phyloP scores from a whole-genome alignment of 2,113 vertebrate species.

The Phyllopteryx taeniolatus region DNA sequence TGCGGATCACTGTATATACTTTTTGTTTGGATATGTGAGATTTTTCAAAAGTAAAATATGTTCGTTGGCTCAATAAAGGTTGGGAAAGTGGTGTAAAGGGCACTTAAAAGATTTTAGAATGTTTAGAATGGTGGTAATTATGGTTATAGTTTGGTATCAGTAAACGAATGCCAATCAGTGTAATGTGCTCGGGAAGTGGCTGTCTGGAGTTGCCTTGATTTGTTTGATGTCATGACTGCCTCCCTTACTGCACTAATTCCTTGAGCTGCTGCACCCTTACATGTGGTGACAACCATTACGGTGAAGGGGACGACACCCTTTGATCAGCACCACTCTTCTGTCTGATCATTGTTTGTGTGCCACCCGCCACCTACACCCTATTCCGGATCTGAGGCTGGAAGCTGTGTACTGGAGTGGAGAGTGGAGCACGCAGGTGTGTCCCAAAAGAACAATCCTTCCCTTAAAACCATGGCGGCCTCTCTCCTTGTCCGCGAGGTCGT shows the following conservation, averaged over 20 bases:
- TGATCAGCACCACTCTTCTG: constrained; percentile 44
- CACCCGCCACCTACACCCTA: constrained; percentile 29
- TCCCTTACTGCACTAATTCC: constrained; percentile 59
- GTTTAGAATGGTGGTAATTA: neutral
- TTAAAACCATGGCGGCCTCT: constrained; percentile 49
- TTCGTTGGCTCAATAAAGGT: neutral
- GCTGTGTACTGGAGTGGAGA: constrained; percentile 39
- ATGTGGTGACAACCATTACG: neutral
- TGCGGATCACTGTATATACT: too few species aligned
- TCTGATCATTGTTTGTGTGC: constrained; percentile 62
- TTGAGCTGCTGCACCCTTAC: constrained; percentile 49
- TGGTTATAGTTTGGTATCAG: neutral
- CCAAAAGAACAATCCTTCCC: constrained; percentile 48
- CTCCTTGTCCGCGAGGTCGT: constrained; percentile 49
- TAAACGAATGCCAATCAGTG: neutral
- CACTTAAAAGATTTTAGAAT: neutral
- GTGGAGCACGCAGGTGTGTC: constrained; percentile 58
- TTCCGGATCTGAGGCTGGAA: constrained; percentile 24
- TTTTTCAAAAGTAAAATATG: too few species aligned
- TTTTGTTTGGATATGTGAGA: too few species aligned
- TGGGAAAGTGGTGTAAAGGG: neutral
- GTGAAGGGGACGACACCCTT: constrained; percentile 44
- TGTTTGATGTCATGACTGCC: constrained; percentile 57
- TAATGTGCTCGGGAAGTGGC: neutral
- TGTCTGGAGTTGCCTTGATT: constrained; percentile 54